Base-by-base conservation (phyloP, 2,888 invertebrate genomes). In the Torymus texanus region DNA sequence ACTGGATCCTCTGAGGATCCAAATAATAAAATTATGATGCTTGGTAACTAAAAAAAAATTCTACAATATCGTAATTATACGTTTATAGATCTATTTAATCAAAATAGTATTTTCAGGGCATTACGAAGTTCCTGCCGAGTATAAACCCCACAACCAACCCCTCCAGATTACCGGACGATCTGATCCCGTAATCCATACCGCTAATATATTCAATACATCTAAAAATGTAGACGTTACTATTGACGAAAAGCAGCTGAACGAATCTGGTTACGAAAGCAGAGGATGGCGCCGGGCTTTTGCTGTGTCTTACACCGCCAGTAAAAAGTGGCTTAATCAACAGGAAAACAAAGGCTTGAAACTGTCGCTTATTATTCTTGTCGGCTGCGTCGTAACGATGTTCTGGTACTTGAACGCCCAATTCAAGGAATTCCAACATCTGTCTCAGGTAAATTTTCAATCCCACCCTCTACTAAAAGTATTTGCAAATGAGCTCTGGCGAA, bases 321-420 rank as follows among this genome's bases (percentile, higher is more conserved):
- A 93, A 82, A 85, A 91, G 13, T 95, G 95, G 95, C 89, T 95
- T 0, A 93, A 94, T 86, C 94, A 95, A 85, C 95, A 95, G 85
- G 95, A 95, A 84, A 95, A 95, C 87, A 94, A 95, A 86, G 94
- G 93, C 2, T 89, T 95, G 0, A 95, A 95, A 89, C 91, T 95
- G 63, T 92, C 93, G 21, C 88, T 95, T 1, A 93, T 95, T 53
- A 92, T 95, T 75, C 91, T 95, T 66, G 92, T 94, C 51, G 93
- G 94, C 66, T 92, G 94, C 81, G 93, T 95, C 77, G 91, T 95
- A 79, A 92, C 93, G 21, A 93, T 95, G 93, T 94, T 94, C 88
- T 95, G 94, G 94, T 95, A 95, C 87, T 92, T 59, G 77, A 83
- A 82, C 29, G 66, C 75, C 14, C 77, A 77, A 12, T 77, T 80